A percentile compares a stretch with the other conserved stretches of the same genome.
These are phyloP conservation scores for Notothenia coriiceps DNA, from an alignment of 2,113 vertebrate species.

Conservation along the genomic window DNA sequence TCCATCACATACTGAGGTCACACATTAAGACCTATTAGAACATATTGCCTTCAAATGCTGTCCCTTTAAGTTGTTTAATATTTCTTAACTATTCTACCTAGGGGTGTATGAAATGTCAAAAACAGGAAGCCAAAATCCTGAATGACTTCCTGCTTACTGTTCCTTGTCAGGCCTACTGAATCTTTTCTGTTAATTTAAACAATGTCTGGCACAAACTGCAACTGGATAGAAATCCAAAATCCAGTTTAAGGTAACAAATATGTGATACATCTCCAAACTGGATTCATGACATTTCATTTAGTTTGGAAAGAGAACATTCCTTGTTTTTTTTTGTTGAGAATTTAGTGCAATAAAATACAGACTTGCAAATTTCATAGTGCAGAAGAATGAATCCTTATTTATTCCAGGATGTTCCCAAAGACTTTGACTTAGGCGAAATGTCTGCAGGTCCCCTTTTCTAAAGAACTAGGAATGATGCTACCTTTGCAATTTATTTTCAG, in stretches of 20 bases:
- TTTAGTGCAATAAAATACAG: not conserved
- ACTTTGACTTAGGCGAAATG: not conserved
- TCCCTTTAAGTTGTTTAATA: not conserved
- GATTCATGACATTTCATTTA: not conserved
- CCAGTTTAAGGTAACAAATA: not conserved
- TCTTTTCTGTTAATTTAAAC: not conserved
- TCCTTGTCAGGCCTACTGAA: not conserved
- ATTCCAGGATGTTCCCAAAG: not conserved
- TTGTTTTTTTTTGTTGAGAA: not conserved
- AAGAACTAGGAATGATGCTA: not conserved
- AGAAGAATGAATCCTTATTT: not conserved
- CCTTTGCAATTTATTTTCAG: not conserved
- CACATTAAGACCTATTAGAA: too few species aligned
- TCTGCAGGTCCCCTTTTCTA: not conserved
- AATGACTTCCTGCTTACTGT: slow-evolving; percentile 26
- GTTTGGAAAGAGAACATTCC: not conserved
- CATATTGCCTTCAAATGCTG: not conserved
- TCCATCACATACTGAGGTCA: not conserved
- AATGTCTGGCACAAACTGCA: not conserved
- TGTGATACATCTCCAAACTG: not conserved
- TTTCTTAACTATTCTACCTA: not conserved
- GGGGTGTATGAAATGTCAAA: not conserved
- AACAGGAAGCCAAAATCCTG: not conserved
- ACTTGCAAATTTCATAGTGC: not conserved
- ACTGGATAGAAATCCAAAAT: not conserved